Conservation (phyloP, 2,888 invertebrate species). For the Automeris io region DNA sequence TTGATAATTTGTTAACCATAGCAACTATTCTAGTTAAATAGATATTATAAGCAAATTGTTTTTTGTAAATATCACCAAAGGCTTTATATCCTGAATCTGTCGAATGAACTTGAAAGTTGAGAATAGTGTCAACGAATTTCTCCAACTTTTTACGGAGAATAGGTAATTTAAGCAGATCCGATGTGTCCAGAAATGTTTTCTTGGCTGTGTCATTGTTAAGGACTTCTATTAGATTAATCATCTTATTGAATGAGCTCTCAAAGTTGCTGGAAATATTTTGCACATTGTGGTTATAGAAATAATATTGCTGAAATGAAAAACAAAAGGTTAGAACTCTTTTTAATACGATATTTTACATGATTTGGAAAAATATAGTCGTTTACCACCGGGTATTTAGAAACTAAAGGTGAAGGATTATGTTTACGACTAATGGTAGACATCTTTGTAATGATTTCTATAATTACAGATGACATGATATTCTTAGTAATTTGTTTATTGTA, state of each 20-base stretch:
- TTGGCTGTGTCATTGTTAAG: slow-evolving; percentile 34
- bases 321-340: no score
- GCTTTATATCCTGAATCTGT: slow-evolving; percentile 35
- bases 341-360: no score
- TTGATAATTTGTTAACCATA: slow-evolving; percentile 44
- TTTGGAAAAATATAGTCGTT: no score
- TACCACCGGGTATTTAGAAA: no score
- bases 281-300: slow-evolving; percentile 43
- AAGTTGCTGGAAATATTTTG: slow-evolving; percentile 47
- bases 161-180: slow-evolving; percentile 33
- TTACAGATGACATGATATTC: no score
- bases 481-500: no score
- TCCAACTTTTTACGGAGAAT: slow-evolving; percentile 39
- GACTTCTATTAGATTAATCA: slow-evolving; percentile 30
- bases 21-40: slow-evolving; percentile 53
- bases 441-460: no score
- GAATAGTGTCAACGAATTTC: slow-evolving; percentile 35
- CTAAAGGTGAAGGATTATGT: no score
- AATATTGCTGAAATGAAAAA: slow-evolving; percentile 68
- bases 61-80: slow-evolving; percentile 48
- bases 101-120: slow-evolving; percentile 42
- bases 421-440: no score
- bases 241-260: slow-evolving; percentile 41
- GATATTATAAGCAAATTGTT: slow-evolving; percentile 38
- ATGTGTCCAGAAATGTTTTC: slow-evolving; percentile 26